Evolutionary conservation across 2,113 vertebrate species (phyloP).

Genomic region (Melanerpes formicivorus): DNA sequence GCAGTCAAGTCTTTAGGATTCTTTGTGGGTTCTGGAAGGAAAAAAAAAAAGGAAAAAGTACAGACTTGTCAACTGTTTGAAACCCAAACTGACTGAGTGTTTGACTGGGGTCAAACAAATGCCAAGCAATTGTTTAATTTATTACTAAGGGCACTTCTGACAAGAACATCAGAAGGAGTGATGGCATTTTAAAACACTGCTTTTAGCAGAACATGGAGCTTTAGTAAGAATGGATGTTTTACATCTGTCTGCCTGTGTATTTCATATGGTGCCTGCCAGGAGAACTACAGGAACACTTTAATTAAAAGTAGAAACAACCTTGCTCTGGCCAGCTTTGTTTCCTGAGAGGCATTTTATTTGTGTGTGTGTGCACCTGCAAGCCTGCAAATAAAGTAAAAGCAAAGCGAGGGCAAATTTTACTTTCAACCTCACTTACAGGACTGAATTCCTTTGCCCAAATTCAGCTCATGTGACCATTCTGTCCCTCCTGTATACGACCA

Average conservation of each 20-base stretch:
- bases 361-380: neutral
- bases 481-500: neutral
- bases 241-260: neutral
- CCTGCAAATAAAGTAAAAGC: neutral
- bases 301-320: neutral
- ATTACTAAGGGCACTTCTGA: neutral
- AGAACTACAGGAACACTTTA: neutral
- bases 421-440: neutral
- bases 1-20: constrained; percentile 86
- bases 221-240: neutral
- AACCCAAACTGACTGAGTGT: constrained; percentile 22
- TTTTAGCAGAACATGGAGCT: neutral
- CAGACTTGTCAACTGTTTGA: constrained; percentile 1
- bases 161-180: neutral
- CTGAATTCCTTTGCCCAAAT: constrained; percentile 28
- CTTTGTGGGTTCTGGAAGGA: constrained; percentile 77
- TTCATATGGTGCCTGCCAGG: neutral
- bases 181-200: neutral
- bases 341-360: neutral
- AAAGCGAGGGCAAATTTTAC: neutral
- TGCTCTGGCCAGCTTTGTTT: neutral
- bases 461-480: constrained; percentile 14
- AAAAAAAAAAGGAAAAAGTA: neutral
- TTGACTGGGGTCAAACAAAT: constrained; percentile 17
- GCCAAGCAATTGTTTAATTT: neutral